Conservation (phyloP, 2,797 vertebrate genomes). For the Pipistrellus pygmaeus region DNA sequence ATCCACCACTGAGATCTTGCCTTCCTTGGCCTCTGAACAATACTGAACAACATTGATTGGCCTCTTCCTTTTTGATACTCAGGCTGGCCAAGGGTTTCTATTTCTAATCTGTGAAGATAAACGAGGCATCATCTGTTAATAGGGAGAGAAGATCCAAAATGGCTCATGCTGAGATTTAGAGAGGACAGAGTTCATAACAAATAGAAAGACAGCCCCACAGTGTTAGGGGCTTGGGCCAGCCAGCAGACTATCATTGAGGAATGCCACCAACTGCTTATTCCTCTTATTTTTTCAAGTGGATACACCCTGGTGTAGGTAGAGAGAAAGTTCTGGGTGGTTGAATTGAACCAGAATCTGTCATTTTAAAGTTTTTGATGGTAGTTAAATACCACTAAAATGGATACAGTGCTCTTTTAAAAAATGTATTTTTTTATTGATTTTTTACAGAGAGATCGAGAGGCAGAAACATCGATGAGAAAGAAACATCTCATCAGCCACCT, state of each 20-base stretch:
- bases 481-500: too few species aligned
- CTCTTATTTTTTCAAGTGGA: not conserved
- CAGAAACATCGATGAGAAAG: too few species aligned
- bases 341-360: not conserved
- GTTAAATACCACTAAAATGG: not conserved
- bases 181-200: not conserved
- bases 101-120: slow-evolving; percentile 21
- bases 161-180: not conserved
- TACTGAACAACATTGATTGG: not conserved
- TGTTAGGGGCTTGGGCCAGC: not conserved
- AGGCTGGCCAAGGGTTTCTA: not conserved
- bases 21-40: not conserved
- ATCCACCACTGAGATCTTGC: not conserved
- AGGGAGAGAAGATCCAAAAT: not conserved
- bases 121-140: not conserved
- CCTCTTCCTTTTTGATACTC: not conserved
- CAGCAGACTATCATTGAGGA: not conserved
- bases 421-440: too few species aligned
- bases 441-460: too few species aligned
- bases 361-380: slow-evolving; percentile 13
- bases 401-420: not conserved
- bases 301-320: not conserved
- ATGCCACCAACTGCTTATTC: not conserved
- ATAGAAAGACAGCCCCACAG: not conserved
- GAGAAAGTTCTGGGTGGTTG: not conserved